Conservation (phyloP, 2,797 vertebrate genomes). For the Darevskia mixta region DNA sequence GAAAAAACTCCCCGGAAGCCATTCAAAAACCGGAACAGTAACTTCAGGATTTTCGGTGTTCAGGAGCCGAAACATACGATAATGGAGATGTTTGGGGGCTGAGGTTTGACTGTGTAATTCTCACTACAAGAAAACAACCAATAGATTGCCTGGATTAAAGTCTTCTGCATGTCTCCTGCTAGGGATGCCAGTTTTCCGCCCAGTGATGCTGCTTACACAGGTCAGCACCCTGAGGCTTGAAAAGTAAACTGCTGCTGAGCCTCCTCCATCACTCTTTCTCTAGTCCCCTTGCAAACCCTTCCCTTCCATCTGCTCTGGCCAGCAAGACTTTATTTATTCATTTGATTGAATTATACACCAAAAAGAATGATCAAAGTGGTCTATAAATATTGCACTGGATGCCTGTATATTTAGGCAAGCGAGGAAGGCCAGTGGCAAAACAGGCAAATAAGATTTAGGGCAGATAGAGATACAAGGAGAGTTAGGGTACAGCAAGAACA, state of each 20-base stretch:
- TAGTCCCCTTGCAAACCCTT: background rate
- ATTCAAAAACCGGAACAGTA: too few relatives aligned
- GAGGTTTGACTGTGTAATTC: background rate
- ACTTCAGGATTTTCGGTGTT: too few relatives aligned
- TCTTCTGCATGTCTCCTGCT: background rate
- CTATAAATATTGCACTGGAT: too few relatives aligned
- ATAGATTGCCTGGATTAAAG: background rate
- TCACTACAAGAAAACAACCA: background rate
- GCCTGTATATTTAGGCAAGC: too few relatives aligned
- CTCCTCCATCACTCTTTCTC: background rate
- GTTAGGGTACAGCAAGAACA: too few relatives aligned
- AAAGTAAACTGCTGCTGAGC: background rate
- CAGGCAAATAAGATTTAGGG: too few relatives aligned
- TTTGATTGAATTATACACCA: background rate
- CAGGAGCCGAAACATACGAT: too few relatives aligned
- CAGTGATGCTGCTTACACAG: background rate
- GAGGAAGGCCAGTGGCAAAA: too few relatives aligned
- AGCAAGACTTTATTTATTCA: background rate
- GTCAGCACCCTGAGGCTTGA: background rate
- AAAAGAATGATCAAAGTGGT: too few relatives aligned
- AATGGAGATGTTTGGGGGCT: too few relatives aligned
- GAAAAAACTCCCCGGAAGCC: too few relatives aligned
- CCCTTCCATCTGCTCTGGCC: background rate
- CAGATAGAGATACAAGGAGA: too few relatives aligned
- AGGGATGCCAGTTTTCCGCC: background rate